Evolutionary conservation across 2,888 invertebrate genomes (phyloP), one percentile per base, ranked within the genome.

Genomic region (Drosophila imparisetae): DNA sequence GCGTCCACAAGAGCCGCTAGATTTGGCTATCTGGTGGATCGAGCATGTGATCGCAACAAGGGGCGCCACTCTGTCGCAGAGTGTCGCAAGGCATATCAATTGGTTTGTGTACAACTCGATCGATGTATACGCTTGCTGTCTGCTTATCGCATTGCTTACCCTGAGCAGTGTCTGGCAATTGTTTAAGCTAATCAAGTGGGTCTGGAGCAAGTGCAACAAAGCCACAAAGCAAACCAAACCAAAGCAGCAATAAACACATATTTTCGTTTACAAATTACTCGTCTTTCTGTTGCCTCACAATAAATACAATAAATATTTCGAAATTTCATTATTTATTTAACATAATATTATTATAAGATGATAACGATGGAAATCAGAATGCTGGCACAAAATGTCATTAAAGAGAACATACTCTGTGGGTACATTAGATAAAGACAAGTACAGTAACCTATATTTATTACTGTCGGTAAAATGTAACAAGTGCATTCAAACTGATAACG

Each of bases 11-110:
- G 89, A 93, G 0, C 94, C 95, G 0, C 92, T 95, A 7, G 93
- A 94, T 2, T 94, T 94, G 38, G 93, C 96, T 2, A 92, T 94
- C 6, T 94, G 94, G 92, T 96, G 95, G 95, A 93, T 95, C 18
- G 95, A 96, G 81, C 94, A 95, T 79, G 94, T 95, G 0, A 94
- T 94, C 0, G 91, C 93, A 13, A 94, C 94, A 4, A 91, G 92
- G 5, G 95, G 95, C 1, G 94, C 94, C 0, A 93, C 92, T 2
- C 93, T 95, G 83, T 91, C 94, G 1, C 80, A 68, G 42, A 92
- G 94, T 13, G 91, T 92, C 29, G 93, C 72, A 91, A 80, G 93
- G 11, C 92, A 93, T 63, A 92, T 94, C 90, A 93, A 94, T 21
- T 90, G 93, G 75, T 93, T 94, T 72, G 91, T 93, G 72, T 93